These are phyloP conservation scores for Gymnoscelis rufifasciata DNA, from an alignment of 2,888 invertebrate genomes.

Conservation along the genomic window DNA sequence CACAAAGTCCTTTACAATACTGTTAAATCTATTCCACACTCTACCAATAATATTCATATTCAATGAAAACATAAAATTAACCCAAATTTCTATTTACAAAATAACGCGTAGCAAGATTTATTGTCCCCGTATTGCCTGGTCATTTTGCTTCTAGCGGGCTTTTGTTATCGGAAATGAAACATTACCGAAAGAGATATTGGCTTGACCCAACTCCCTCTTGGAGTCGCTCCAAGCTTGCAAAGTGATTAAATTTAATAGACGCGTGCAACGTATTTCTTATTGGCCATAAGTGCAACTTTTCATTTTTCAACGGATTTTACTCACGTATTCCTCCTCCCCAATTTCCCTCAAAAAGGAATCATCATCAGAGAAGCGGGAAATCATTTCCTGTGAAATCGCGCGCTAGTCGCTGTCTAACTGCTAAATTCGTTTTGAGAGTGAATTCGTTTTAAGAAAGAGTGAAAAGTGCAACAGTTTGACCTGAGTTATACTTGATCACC, in stretches of 20 bases:
- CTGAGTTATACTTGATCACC: no score
- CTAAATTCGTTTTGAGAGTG: no score
- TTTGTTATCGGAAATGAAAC: conserved; percentile 30
- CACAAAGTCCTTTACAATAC: not conserved
- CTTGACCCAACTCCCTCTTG: conserved; percentile 29
- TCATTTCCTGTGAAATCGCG: no score
- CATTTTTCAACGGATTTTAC: no score
- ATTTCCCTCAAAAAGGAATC: no score
- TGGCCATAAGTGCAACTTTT: conserved; percentile 14
- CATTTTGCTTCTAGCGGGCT: conserved; percentile 12
- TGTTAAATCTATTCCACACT: not conserved
- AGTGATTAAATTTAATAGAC: conserved; percentile 29
- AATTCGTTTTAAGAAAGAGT: no score
- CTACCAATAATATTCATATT: not conserved
- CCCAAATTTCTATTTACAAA: conserved; percentile 7
- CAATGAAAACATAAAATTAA: conserved; percentile 1
- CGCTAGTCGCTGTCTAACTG: no score
- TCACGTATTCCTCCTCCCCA: no score
- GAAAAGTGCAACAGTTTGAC: no score
- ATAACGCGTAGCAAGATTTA: conserved; percentile 14
- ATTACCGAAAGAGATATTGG: conserved; percentile 30
- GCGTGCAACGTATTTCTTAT: conserved; percentile 25
- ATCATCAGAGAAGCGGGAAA: no score
- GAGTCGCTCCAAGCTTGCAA: conserved; percentile 26
- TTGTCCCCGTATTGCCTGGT: conserved; percentile 7